Evolutionary conservation across 2,888 invertebrate species (phyloP).

Genomic region (Patella depressa): DNA sequence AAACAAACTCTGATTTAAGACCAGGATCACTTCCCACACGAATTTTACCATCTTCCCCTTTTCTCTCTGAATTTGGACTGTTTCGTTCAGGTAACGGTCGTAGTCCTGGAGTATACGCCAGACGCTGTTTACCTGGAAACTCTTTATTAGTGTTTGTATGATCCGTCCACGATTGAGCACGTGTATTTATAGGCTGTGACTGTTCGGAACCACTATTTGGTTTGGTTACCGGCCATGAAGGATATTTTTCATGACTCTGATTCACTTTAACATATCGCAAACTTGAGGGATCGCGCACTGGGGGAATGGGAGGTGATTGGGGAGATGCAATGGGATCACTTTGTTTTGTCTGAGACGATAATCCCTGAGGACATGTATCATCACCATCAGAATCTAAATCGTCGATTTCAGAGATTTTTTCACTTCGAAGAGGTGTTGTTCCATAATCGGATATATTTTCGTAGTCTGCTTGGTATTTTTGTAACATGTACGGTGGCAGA

Average conservation of each 20-base stretch:
- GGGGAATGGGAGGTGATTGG: constrained; percentile 70
- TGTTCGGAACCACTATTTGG: constrained; percentile 63
- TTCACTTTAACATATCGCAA: constrained; percentile 78
- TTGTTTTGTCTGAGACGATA: constrained; percentile 19
- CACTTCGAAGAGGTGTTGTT: constrained; percentile 34
- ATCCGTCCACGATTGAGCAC: constrained; percentile 82
- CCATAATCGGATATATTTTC: constrained; percentile 36
- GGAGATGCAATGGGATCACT: constrained; percentile 29
- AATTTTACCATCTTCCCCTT: constrained; percentile 47
- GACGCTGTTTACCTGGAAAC: constrained; percentile 73
- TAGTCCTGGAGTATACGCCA: constrained; percentile 36
- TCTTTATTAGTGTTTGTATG: constrained; percentile 81
- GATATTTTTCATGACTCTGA: constrained; percentile 82
- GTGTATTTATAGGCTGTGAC: constrained; percentile 74
- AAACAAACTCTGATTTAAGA: constrained; percentile 51
- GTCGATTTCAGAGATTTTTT: constrained; percentile 42
- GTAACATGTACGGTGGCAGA: constrained; percentile 43
- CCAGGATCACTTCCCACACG: constrained; percentile 62
- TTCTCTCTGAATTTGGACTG: constrained; percentile 48
- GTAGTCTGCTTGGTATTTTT: constrained; percentile 40
- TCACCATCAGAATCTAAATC: constrained; percentile 49
- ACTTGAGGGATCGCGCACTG: constrained; percentile 79
- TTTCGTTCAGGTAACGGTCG: constrained; percentile 76
- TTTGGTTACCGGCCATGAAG: constrained; percentile 81
- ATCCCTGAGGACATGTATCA: constrained; percentile 31